Evolutionary conservation across 2,113 vertebrate genomes (phyloP), one percentile per base, ranked within the genome.

Genomic region (Zingel zingel): DNA sequence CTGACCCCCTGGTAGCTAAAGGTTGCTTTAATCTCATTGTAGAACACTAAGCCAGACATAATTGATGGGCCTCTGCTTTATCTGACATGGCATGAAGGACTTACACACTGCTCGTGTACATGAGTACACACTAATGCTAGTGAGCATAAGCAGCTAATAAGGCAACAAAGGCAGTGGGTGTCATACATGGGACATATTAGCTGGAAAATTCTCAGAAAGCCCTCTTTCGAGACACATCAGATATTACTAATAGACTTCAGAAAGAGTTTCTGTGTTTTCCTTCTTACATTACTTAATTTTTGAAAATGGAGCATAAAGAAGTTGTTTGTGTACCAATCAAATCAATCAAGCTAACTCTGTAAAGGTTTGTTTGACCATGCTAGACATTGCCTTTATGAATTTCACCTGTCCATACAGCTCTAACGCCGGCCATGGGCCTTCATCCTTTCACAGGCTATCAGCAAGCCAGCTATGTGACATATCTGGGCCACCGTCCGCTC

Each of bases 11-110:
- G 65, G 81, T 77, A 43, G 72, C 36, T 36, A 79, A 89, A 87
- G 84, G 81, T 88, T 68, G 27, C 48, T 68, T 81, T 91, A 93
- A 94, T 93, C 92, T 89, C 77, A 81, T 91, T 92, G 84, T 78
- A 65, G 58, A 67, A 39, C 78, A 73, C 86, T 92, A 91, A 93
- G 86, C 88, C 82, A 67, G 64, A 84, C 80, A 75, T 87, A 87
- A 86, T 82, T 90, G 83, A 89, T 50, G 65, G 72, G 67, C 74
- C 62, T 83, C 57, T 62, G 67, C 45, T 88, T 89, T 85, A 90
- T 91, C 84, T 88, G 79, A 91, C 86, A 74, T 76, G 83, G 47
- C 86, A 92, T 47, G 66, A 69, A 84, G 79, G 81, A 81, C 79
- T 80, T 88, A 81, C 73, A 85, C 45, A 59, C 69, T 48, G 23